Percentiles rank a stretch among this genome's conserved stretches.
Evolutionary conservation across 2,888 invertebrate species (phyloP).

Genomic region (Hirtodrosophila cameraria): DNA sequence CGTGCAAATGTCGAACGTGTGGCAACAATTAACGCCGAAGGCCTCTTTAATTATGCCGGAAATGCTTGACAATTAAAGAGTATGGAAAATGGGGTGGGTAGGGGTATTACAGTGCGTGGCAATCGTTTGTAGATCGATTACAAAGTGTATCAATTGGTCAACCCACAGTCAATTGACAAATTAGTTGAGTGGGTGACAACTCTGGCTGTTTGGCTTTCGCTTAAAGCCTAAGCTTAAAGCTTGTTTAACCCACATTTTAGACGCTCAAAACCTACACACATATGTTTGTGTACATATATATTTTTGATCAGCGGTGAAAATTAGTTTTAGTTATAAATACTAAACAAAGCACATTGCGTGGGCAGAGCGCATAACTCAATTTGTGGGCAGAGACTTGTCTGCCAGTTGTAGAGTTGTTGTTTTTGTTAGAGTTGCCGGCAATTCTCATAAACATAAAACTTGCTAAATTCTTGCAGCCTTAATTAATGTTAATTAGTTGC

Average conservation of each 20-base stretch:
- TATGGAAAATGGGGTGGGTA: background rate
- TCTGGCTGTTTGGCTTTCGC: conserved; percentile 19
- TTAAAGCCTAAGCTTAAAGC: conserved; percentile 38
- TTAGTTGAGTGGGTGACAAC: conserved; percentile 41
- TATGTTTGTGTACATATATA: too few relatives aligned
- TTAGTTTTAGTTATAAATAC: conserved; percentile 37
- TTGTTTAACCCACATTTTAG: too few relatives aligned
- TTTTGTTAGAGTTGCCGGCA: conserved; percentile 12
- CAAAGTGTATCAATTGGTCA: conserved; percentile 72
- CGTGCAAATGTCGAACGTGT: conserved; percentile 67
- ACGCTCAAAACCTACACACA: conserved; percentile 50
- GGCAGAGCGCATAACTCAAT: conserved; percentile 51
- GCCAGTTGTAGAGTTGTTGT: conserved; percentile 11
- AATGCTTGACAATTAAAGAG: conserved; percentile 51
- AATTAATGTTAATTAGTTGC: conserved; percentile 58
- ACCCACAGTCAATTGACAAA: conserved; percentile 56
- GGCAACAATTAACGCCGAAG: conserved; percentile 68
- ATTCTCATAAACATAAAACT: conserved; percentile 68
- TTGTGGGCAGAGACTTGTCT: conserved; percentile 52
- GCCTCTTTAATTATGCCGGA: conserved; percentile 69
- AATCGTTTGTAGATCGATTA: conserved; percentile 41
- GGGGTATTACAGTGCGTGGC: background rate
- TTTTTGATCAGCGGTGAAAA: conserved; percentile 25
- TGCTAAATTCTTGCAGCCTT: conserved; percentile 39
- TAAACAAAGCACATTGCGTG: conserved; percentile 25